A percentile compares a stretch with the other conserved stretches of the same genome.
phyloP scores from a whole-genome alignment of 2,888 invertebrate genomes.

The Pheosia tremula region DNA sequence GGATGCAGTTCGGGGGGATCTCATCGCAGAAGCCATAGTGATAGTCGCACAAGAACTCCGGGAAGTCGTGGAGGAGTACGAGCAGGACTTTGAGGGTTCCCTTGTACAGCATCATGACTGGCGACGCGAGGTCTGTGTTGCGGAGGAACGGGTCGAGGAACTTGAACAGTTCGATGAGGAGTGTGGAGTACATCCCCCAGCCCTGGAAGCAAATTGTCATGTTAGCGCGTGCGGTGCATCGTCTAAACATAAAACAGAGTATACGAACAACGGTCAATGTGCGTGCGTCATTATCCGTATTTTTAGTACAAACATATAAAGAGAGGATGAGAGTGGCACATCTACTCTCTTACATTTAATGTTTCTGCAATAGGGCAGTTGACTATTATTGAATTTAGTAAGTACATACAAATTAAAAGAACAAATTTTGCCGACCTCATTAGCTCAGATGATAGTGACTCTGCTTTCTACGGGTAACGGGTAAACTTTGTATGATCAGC shows the following conservation, averaged over 20 bases:
- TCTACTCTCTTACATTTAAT: too few relatives aligned
- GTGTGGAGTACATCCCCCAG: conserved; percentile 98
- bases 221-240: neutral
- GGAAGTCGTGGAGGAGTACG: conserved; percentile 98
- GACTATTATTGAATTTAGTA: too few relatives aligned
- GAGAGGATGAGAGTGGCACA: too few relatives aligned
- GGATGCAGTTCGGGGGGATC: conserved; percentile 99
- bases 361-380: too few relatives aligned
- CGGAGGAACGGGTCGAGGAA: conserved; percentile 98
- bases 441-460: too few relatives aligned
- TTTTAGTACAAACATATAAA: too few relatives aligned
- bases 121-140: conserved; percentile 97
- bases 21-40: conserved; percentile 99
- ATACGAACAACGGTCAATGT: neutral
- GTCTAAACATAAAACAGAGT: neutral
- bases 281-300: too few relatives aligned
- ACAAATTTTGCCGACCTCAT: too few relatives aligned
- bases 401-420: too few relatives aligned
- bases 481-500: too few relatives aligned
- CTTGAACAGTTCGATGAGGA: conserved; percentile 97
- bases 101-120: conserved; percentile 97
- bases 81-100: conserved; percentile 97
- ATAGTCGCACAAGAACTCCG: conserved; percentile 99
- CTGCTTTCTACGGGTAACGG: too few relatives aligned
- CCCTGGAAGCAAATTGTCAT: conserved; percentile 78